Percentiles rank a stretch among this genome's conserved stretches.
These are phyloP conservation scores for Neosalanx taihuensis DNA, from an alignment of 2,797 vertebrate species.

Conservation along the genomic window DNA sequence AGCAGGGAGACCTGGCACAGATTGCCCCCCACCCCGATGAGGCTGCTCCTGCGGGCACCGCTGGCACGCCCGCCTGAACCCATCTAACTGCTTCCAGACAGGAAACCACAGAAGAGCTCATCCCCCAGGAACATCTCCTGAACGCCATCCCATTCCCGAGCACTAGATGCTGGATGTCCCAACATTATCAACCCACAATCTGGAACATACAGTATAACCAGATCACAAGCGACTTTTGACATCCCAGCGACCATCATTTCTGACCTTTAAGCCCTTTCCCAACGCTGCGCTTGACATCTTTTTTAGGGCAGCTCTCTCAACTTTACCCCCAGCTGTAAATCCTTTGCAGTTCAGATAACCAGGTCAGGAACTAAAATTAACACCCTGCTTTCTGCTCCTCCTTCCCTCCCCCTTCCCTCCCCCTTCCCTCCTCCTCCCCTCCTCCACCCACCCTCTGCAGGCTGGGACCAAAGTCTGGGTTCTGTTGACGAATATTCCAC, in stretches of 20 bases:
- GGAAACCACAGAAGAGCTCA: background rate
- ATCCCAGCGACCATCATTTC: background rate
- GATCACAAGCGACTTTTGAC: background rate
- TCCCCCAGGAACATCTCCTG: background rate
- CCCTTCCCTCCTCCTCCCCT: no score
- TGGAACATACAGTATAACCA: background rate
- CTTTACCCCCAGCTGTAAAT: background rate
- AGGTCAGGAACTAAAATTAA: background rate
- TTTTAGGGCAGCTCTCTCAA: background rate
- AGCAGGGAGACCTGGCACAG: slow-evolving; percentile 4
- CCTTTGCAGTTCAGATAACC: background rate
- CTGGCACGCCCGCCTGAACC: background rate
- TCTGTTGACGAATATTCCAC: background rate
- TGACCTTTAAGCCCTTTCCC: background rate
- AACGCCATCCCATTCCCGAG: background rate
- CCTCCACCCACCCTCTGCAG: no score
- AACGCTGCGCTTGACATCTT: background rate
- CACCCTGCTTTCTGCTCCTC: no score
- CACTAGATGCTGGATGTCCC: background rate
- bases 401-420: no score
- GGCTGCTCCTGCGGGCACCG: background rate
- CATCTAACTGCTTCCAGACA: background rate
- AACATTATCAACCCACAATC: background rate
- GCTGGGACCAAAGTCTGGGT: background rate
- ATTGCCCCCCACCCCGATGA: background rate